Evolutionary conservation across 2,113 vertebrate genomes (phyloP).

Genomic region (Pogona vitticeps): DNA sequence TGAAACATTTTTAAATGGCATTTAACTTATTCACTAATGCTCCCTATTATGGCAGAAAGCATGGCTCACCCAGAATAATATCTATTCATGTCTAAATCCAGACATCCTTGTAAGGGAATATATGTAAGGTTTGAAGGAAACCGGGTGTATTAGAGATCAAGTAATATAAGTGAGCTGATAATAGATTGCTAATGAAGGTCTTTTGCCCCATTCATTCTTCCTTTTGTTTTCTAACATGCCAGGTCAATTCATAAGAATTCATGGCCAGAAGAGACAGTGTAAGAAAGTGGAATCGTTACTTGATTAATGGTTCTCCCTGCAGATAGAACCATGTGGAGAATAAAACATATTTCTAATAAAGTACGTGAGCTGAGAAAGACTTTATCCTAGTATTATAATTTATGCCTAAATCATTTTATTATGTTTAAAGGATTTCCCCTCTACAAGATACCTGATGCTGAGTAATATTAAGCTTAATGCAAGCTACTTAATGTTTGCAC

Average conservation of each 20-base stretch:
- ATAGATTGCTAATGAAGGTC: not conserved
- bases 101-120: constrained; percentile 2
- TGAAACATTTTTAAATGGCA: not conserved
- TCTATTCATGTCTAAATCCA: constrained; percentile 10
- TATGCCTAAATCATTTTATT: not conserved
- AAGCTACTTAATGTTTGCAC: not conserved
- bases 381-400: not conserved
- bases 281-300: not conserved
- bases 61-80: constrained; percentile 22
- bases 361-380: not conserved
- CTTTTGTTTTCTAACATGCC: not conserved
- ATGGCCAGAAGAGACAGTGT: not conserved
- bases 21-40: constrained; percentile 6
- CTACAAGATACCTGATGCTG: not conserved
- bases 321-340: not conserved
- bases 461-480: not conserved
- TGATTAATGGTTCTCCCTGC: not conserved
- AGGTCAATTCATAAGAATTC: not conserved
- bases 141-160: constrained; percentile 9
- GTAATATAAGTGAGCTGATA: not conserved
- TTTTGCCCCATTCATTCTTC: not conserved
- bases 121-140: not conserved
- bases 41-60: constrained; percentile 17
- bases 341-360: not conserved
- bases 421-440: not conserved